phyloP scores from a whole-genome alignment of 2,113 vertebrate genomes.

The human (Homo sapiens) region GRCh38 chr7:134300501-134301000 shows the following conservation, averaged over 20 bases:
- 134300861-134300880: neutral
- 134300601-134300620: neutral
- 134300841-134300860: neutral
- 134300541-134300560: neutral
- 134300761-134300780: slow-evolving; percentile 13
- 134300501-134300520: neutral
- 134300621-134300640: neutral
- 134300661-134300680: neutral
- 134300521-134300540: neutral
- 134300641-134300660: slow-evolving; percentile 34
- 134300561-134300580: slow-evolving; percentile 35
- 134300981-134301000: neutral
- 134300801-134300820: neutral
- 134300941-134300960: neutral
- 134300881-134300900: neutral
- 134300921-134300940: slow-evolving; percentile 21
- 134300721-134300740: neutral
- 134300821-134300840: neutral
- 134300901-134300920: neutral
- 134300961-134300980: neutral
- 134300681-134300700: slow-evolving; percentile 36
- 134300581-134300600: neutral
- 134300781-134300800: neutral
- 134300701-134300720: slow-evolving; percentile 30
- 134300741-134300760: neutral